Evolutionary conservation across 2,888 invertebrate genomes (phyloP).

Genomic region (Branchellion lobata): DNA sequence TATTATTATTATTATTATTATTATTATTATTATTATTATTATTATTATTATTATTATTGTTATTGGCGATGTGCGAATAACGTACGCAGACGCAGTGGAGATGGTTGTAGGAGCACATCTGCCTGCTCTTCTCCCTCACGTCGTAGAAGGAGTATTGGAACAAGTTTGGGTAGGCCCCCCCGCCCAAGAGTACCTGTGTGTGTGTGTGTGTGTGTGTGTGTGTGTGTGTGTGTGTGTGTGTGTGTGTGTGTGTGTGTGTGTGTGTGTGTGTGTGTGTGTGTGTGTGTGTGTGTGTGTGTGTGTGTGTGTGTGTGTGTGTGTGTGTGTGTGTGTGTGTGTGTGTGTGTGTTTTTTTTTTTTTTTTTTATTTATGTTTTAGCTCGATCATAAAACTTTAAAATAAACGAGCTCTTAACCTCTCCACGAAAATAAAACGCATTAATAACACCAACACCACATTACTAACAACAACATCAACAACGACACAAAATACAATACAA

Average conservation of each 20-base stretch:
- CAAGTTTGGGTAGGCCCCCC: conserved; percentile 91
- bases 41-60: too few species aligned
- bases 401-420: too few species aligned
- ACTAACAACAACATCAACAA: too few species aligned
- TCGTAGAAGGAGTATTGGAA: conserved; percentile 71
- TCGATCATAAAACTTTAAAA: too few species aligned
- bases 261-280: conserved; percentile 20
- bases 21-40: too few species aligned
- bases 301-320: conserved; percentile 66
- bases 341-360: neutral
- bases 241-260: conserved; percentile 15
- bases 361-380: neutral
- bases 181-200: conserved; percentile 73
- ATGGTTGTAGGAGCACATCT: conserved; percentile 75
- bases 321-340: conserved; percentile 20
- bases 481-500: too few species aligned
- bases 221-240: conserved; percentile 14
- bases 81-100: conserved; percentile 72
- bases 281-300: conserved; percentile 66
- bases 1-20: too few species aligned
- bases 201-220: conserved; percentile 17
- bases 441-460: too few species aligned
- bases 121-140: conserved; percentile 71
- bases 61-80: too few species aligned
- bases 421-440: too few species aligned